phyloP scores from a whole-genome alignment of 92 coral and sea anemone species.

The Zoanthus solanderi region DNA sequence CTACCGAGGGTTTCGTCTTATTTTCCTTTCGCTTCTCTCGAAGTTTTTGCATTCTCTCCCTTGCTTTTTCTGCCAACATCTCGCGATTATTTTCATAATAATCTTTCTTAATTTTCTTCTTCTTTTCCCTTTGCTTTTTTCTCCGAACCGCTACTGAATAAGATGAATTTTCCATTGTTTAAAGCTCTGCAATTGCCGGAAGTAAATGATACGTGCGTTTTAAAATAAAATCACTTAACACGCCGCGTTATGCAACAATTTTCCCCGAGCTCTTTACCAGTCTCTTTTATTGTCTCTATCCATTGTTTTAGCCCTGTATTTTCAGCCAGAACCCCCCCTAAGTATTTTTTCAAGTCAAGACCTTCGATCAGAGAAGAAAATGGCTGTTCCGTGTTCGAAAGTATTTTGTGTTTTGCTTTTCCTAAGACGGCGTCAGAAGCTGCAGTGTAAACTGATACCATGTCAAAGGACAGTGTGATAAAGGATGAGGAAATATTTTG shows the following conservation, averaged over 20 bases:
- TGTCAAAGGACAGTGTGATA: neutral
- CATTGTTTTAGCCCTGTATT: neutral
- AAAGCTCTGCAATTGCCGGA: neutral
- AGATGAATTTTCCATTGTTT: slow-evolving; percentile 12
- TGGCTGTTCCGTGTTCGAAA: neutral
- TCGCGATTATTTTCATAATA: neutral
- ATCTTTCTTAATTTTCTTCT: slow-evolving; percentile 2
- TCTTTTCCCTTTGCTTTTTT: slow-evolving; percentile 19
- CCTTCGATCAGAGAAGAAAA: neutral
- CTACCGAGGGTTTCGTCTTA: neutral
- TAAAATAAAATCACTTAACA: neutral
- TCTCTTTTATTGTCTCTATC: slow-evolving; percentile 2
- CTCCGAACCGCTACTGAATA: slow-evolving; percentile 8
- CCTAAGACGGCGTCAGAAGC: slow-evolving; percentile 10
- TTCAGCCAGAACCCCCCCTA: slow-evolving; percentile 13
- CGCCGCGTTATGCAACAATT: neutral
- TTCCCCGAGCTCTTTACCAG: slow-evolving; percentile 16
- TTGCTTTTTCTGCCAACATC: neutral
- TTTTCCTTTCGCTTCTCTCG: neutral
- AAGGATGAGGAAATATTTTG: neutral
- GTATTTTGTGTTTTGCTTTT: slow-evolving; percentile 1
- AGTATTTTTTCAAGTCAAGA: slow-evolving; percentile 8
- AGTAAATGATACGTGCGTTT: neutral
- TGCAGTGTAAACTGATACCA: slow-evolving; percentile 3
- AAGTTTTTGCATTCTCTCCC: slow-evolving; percentile 1